phyloP scores from a whole-genome alignment of 2,113 vertebrate species.

The Aegypius monachus region DNA sequence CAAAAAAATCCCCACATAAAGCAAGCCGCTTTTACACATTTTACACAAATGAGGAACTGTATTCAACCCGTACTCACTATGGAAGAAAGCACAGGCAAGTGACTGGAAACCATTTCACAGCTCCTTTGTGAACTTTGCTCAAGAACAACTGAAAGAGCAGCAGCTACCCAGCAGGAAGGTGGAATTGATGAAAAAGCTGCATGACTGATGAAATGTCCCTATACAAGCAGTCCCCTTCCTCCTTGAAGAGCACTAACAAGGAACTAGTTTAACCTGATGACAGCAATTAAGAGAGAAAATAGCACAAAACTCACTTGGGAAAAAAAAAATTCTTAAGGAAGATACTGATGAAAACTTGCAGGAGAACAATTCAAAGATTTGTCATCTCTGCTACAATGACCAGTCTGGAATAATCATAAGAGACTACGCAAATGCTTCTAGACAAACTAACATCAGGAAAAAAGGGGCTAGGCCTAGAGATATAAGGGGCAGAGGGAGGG shows the following conservation, averaged over 20 bases:
- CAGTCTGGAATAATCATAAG: not conserved
- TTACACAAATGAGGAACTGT: not conserved
- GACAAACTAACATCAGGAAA: not conserved
- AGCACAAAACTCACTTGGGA: not conserved
- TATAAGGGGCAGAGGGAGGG: rapidly evolving
- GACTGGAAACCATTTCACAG: not conserved
- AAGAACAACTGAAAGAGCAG: not conserved
- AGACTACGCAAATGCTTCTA: not conserved
- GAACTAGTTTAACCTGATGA: not conserved
- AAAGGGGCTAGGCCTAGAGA: not conserved
- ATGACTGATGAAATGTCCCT: not conserved
- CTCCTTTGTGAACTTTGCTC: not conserved
- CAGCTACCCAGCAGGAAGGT: not conserved
- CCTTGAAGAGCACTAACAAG: not conserved
- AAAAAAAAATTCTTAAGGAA: not conserved
- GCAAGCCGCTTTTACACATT: not conserved
- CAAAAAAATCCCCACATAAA: not conserved
- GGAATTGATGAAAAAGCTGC: not conserved
- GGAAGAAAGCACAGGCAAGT: not conserved
- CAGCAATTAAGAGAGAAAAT: not conserved
- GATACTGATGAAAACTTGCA: not conserved
- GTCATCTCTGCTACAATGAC: not conserved
- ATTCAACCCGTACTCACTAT: not conserved
- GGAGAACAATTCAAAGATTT: not conserved
- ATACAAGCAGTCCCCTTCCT: not conserved